Evolutionary conservation across 2,113 vertebrate genomes (phyloP).

Genomic region (Athene noctua): DNA sequence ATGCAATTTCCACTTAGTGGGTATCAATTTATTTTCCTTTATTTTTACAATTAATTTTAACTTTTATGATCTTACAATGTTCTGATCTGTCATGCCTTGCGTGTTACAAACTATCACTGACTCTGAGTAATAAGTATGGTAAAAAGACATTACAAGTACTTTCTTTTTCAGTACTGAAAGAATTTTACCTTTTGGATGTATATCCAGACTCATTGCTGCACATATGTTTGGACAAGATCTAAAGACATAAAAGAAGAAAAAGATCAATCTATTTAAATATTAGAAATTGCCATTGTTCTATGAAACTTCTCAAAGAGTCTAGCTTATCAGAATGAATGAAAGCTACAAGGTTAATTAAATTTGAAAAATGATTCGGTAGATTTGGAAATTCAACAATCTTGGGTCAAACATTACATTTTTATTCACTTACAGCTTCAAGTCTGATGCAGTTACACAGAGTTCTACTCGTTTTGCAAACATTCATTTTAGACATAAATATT

Average conservation of each 20-base stretch:
- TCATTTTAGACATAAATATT: constrained; percentile 64
- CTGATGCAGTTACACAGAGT: not conserved
- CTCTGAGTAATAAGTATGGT: not conserved
- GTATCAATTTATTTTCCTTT: not conserved
- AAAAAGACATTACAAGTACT: not conserved
- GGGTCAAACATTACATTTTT: not conserved
- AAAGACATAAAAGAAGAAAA: not conserved
- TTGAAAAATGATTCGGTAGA: not conserved
- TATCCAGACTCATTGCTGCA: not conserved
- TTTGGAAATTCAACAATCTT: not conserved
- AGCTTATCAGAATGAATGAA: not conserved
- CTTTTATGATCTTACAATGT: not conserved
- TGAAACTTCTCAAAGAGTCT: not conserved
- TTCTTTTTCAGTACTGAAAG: not conserved
- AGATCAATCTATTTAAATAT: not conserved
- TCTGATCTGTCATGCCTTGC: not conserved
- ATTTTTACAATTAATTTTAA: not conserved
- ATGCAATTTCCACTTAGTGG: not conserved
- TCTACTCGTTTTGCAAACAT: constrained; percentile 19
- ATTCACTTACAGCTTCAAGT: not conserved
- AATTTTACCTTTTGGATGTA: constrained; percentile 3
- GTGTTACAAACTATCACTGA: not conserved
- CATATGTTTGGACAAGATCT: constrained; percentile 53
- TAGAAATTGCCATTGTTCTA: not conserved
- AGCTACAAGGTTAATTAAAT: not conserved